Conservation (phyloP, 2,888 invertebrate genomes). For the Epinotia brunnichana region DNA sequence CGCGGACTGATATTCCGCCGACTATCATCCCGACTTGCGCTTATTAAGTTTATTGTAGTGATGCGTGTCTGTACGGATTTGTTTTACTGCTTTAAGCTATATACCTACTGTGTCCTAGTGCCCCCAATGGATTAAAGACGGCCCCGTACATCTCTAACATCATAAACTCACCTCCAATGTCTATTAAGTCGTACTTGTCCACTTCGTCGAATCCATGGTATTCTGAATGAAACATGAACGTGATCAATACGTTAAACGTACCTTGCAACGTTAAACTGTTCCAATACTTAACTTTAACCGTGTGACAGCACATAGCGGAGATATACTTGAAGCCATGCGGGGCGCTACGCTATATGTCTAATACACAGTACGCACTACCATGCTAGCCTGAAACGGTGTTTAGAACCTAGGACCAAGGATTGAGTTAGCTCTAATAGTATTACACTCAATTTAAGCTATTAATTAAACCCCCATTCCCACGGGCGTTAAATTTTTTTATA, state of each 20-base stretch:
- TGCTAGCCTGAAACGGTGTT: slow-evolving; percentile 8
- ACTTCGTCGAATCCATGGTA: slow-evolving; percentile 58
- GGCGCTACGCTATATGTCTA: background rate
- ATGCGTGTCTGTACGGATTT: no score
- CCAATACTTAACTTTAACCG: slow-evolving; percentile 3
- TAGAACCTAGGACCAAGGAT: no score
- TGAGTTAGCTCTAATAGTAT: no score
- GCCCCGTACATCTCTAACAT: background rate
- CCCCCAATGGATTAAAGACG: no score
- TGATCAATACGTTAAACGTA: slow-evolving; percentile 4
- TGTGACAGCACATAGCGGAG: slow-evolving; percentile 3
- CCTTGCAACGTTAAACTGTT: background rate
- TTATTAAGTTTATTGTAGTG: no score
- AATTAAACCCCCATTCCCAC: no score
- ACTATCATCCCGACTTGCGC: no score
- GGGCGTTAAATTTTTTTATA: no score
- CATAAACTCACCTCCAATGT: slow-evolving; percentile 49
- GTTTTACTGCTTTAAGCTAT: no score
- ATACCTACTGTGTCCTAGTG: no score
- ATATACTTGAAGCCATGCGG: slow-evolving; percentile 13
- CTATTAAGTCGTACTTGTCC: slow-evolving; percentile 45
- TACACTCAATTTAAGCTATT: no score
- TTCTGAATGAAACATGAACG: slow-evolving; percentile 51
- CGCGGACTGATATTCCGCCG: no score
- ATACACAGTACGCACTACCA: background rate